Conservation (phyloP, 2,113 vertebrate species). For the Oncorhynchus gorbuscha region DNA sequence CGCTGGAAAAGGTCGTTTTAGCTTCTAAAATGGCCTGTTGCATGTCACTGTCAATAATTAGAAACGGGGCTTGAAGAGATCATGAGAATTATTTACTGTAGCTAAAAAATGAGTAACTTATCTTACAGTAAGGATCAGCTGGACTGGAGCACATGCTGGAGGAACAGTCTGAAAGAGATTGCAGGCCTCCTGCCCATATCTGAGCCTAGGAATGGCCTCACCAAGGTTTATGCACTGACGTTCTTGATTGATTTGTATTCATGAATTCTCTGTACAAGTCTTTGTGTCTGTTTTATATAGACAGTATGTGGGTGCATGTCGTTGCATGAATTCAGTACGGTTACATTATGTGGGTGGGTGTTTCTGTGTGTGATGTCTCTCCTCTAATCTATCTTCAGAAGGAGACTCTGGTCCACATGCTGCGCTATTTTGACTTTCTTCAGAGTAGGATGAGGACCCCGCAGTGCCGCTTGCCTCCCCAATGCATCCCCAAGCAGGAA, state of each 20-base stretch:
- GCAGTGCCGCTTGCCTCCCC: constrained; percentile 23
- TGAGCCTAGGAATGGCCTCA: constrained; percentile 24
- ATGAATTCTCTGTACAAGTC: neutral
- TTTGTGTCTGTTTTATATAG: neutral
- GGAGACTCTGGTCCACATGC: constrained; percentile 43
- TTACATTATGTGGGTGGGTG: neutral
- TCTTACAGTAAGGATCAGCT: constrained; percentile 11
- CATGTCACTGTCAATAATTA: neutral
- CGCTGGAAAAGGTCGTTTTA: neutral
- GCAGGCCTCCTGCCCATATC: constrained; percentile 36
- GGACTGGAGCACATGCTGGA: constrained; percentile 28
- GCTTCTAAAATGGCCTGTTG: neutral
- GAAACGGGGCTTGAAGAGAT: no score
- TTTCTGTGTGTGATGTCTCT: neutral
- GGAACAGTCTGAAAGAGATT: constrained; percentile 45
- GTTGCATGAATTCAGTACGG: neutral
- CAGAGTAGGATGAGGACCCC: constrained; percentile 40
- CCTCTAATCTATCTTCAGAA: constrained; percentile 32
- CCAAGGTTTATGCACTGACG: constrained; percentile 27
- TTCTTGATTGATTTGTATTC: neutral
- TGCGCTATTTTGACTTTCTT: constrained; percentile 47
- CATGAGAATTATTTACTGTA: no score
- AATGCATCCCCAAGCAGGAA: constrained; percentile 18
- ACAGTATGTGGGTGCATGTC: neutral
- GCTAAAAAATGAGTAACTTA: neutral